Base-by-base conservation (phyloP, 2,113 vertebrate species). In the Heptranchias perlo region DNA sequence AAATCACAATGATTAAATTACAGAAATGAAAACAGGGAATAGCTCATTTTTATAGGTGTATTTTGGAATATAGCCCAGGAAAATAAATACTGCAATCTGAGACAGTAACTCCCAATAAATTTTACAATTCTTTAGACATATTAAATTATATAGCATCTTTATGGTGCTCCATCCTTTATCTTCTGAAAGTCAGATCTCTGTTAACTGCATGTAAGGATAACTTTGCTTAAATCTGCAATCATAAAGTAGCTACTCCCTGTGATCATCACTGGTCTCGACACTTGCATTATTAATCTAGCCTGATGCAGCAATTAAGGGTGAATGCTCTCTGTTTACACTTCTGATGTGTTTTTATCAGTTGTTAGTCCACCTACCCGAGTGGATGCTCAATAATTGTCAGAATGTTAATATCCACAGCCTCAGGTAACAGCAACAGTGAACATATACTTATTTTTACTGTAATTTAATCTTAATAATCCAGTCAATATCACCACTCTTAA, bases 31-130 rank as follows among this genome's bases (percentile, higher is more conserved):
- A 93, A 93, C n/a, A 93, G 89, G n/a, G 58, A 93, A 93, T 39
- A 62, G 58, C 39, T 61, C 35, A 35, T 1, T 62, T 93, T 61
- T 39, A n/a, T 93, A n/a, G n/a, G 58, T 62, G 58, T 93, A 64
- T 18, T 93, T 93, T 93, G 89, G 89, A 93, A 62, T n/a, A 39
- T 62, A 93, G 89, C 89, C 58, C 89, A 93, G 35, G 61, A 62
- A 93, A 93, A 62, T 64, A 93, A 47, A 61, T 93, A 93, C 61
- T 39, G n/a, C 58, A 39, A 93, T 62, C 89, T 44, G 58, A 93
- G 89, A 62, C 89, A 93, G 89, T 62, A 64, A 93, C 58, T 62
- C 31, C 31, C 89, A 39, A 93, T 64, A 62, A 62, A 39, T 93
- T 93, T 62, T 93, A 21, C 31, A 93, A 39, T 39, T 93, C 31